Conservation (phyloP, 2,113 vertebrate genomes). For the Spermophilus dauricus region DNA sequence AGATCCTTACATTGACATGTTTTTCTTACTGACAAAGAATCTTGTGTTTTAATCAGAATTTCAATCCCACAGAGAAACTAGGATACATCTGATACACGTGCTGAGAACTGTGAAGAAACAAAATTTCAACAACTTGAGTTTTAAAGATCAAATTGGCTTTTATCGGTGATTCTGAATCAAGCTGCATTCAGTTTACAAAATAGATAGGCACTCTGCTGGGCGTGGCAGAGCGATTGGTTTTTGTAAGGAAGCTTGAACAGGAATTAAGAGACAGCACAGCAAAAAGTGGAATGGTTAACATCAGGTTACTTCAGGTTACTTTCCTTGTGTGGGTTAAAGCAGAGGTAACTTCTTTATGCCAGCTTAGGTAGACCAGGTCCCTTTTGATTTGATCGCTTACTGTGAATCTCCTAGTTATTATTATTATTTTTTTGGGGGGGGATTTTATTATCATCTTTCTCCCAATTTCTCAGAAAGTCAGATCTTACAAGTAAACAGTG, state of each 20-base stretch:
- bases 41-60: conserved; percentile 20
- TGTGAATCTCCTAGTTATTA: neutral
- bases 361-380: neutral
- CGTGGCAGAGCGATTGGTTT: neutral
- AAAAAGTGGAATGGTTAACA: neutral
- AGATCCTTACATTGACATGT: neutral
- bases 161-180: neutral
- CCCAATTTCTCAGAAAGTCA: neutral
- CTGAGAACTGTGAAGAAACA: neutral
- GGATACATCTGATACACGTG: neutral
- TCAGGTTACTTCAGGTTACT: too few relatives aligned
- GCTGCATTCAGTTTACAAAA: neutral
- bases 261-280: too few relatives aligned
- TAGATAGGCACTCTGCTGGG: neutral
- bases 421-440: neutral
- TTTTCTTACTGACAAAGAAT: neutral
- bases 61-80: neutral
- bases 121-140: neutral
- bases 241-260: neutral
- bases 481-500: neutral
- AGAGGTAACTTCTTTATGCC: neutral
- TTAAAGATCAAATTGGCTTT: neutral
- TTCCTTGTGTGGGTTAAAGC: neutral
- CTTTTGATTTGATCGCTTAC: neutral
- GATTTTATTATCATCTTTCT: neutral